Evolutionary conservation across 2,113 vertebrate species (phyloP), one percentile per base, ranked within the genome.

Genomic region (Macquaria ambigua): DNA sequence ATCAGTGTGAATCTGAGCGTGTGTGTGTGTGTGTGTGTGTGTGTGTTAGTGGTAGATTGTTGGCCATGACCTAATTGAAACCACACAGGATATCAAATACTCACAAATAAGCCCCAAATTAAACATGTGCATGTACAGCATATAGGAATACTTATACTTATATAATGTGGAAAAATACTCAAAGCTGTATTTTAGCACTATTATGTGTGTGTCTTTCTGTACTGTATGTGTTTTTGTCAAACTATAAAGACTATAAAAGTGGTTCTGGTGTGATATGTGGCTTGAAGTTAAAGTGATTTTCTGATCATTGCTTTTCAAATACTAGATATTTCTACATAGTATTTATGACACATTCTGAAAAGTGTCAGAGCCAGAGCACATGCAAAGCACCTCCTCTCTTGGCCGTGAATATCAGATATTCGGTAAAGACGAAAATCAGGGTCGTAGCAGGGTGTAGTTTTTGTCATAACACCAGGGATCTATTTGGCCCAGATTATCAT

Each of bases 1-100:
- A 50, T 84, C 34, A 25, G 71, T 69, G 70, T 79, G 50, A 84
- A 53, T 68, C n/a, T 18, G 56, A 28, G 58, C 3, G 5, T 43
- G 5, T 48, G 25, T 66, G 14, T 70, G 31, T 72, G 5, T 34
- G 21, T 66, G 14, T 50, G 31, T 59, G 28, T 84, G 50, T 31
- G 28, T 31, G 28, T 53, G 20, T 25, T n/a, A n/a, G 31, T 16
- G 50, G 18, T 58, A 39, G 14, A 58, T 16, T 48, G 11, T 46
- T 10, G 39, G 52, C 28, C 21, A 52, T 15, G 9, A 61, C 28
- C 4, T 21, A 5, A 59, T 69, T 52, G 8, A 61, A 23, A 72
- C 10, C 25, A 23, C 31, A 37, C 55, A 39, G 14, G 7, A 8
- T 11, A 70, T 46, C 23, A 53, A 68, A 68, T 18, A 41, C 21